Evolutionary conservation across 1,140 invertebrate species (phyloP).

Genomic region (Dendroctonus ponderosae): DNA sequence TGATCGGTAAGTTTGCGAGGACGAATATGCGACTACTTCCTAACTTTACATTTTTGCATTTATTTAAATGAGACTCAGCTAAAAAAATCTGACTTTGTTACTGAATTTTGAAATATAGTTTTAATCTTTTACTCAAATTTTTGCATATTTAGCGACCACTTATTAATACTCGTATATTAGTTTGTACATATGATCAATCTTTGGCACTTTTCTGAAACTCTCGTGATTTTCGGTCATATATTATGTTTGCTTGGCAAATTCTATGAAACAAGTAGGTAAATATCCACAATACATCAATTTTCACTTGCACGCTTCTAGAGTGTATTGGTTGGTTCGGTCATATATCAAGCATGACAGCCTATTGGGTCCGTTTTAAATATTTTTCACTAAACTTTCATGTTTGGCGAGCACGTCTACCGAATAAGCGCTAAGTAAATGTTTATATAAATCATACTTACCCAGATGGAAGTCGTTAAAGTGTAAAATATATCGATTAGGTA

Average conservation of each 20-base stretch:
- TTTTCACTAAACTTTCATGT: constrained; percentile 12
- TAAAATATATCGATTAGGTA: background rate
- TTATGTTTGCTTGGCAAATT: background rate
- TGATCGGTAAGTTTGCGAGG: too few relatives aligned
- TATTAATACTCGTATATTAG: too few relatives aligned
- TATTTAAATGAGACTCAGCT: too few relatives aligned
- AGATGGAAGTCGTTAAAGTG: background rate
- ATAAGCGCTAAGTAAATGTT: constrained; percentile 12
- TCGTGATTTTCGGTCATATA: background rate
- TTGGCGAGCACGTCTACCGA: constrained; percentile 3
- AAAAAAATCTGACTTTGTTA: too few relatives aligned
- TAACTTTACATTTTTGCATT: too few relatives aligned
- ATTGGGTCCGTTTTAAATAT: constrained; percentile 3
- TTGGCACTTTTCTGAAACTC: too few relatives aligned
- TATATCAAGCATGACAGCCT: constrained; percentile 13
- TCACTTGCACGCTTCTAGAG: background rate
- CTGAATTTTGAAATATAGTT: too few relatives aligned
- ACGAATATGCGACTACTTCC: too few relatives aligned
- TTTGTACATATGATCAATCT: too few relatives aligned
- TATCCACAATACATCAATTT: constrained; percentile 9
- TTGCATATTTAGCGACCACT: too few relatives aligned
- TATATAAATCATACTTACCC: constrained; percentile 8
- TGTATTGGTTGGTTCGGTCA: background rate
- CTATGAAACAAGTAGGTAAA: background rate
- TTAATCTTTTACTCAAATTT: too few relatives aligned